These are phyloP conservation scores for Rhea pennata DNA, from an alignment of 2,113 vertebrate genomes.

Conservation along the genomic window DNA sequence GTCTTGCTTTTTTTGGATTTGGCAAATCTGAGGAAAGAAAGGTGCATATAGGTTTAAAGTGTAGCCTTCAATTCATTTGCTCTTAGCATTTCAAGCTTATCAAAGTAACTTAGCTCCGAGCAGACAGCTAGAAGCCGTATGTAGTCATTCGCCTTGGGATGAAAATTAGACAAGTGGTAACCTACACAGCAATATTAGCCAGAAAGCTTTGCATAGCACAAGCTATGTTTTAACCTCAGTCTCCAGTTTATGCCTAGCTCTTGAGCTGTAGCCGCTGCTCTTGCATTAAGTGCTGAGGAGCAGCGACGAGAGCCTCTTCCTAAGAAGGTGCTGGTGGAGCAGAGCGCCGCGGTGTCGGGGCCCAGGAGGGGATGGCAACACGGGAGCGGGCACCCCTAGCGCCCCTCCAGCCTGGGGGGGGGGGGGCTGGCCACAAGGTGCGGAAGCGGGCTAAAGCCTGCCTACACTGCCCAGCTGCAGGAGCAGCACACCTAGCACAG, in stretches of 20 bases:
- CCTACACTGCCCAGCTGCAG: too few relatives aligned
- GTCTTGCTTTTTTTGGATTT: not conserved
- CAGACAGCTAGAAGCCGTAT: not conserved
- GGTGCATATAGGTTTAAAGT: not conserved
- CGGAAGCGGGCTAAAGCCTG: not conserved
- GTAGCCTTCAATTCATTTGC: not conserved
- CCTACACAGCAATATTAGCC: not conserved
- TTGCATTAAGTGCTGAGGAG: not conserved
- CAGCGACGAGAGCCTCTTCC: not conserved
- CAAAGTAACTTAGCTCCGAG: not conserved
- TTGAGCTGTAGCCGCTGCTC: not conserved
- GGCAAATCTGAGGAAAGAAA: not conserved
- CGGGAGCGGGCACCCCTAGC: not conserved
- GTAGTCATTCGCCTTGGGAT: not conserved
- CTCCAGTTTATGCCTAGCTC: not conserved
- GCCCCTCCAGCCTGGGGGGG: not conserved
- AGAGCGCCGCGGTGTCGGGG: fast-evolving
- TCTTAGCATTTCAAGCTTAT: not conserved
- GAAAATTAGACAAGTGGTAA: not conserved
- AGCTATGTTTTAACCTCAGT: not conserved
- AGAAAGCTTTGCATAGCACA: not conserved
- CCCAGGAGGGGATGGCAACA: fast-evolving
- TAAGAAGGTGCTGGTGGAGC: not conserved
- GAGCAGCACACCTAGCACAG: not conserved
- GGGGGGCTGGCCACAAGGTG: too few relatives aligned